A percentile compares a stretch with the other conserved stretches of the same genome.
Conservation (phyloP, 1,140 invertebrate genomes). For the Lucilia sericata region DNA sequence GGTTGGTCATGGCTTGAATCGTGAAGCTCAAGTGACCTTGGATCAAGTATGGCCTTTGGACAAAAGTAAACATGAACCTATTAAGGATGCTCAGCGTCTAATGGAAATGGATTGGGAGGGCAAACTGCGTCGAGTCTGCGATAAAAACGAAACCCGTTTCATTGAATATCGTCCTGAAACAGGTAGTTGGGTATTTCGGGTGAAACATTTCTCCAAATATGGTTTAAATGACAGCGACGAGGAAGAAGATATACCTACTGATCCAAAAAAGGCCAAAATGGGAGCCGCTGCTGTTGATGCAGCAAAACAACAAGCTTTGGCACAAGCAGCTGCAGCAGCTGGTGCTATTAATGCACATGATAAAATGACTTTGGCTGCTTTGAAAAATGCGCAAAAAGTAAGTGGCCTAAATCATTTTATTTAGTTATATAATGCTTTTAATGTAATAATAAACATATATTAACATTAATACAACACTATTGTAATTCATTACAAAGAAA, state of each 20-base stretch:
- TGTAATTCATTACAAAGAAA: no score
- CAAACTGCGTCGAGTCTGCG: conserved; percentile 85
- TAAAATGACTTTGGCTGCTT: conserved; percentile 55
- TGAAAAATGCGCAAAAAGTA: conserved; percentile 57
- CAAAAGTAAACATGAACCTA: conserved; percentile 82
- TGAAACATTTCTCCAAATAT: conserved; percentile 98
- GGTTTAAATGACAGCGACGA: conserved; percentile 88
- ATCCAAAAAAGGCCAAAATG: conserved; percentile 65
- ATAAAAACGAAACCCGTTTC: conserved; percentile 89
- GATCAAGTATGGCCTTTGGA: conserved; percentile 95
- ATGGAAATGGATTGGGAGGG: conserved; percentile 87
- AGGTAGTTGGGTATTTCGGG: conserved; percentile 95
- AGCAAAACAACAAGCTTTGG: conserved; percentile 50
- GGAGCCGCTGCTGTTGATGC: conserved; percentile 12
- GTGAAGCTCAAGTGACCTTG: conserved; percentile 91
- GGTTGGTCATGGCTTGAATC: conserved; percentile 89
- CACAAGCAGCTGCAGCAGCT: conserved; percentile 31
- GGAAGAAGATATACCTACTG: conserved; percentile 71
- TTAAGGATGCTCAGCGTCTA: conserved; percentile 85
- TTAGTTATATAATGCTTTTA: no score
- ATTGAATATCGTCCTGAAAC: conserved; percentile 95
- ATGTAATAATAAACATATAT: neutral
- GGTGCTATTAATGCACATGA: conserved; percentile 39
- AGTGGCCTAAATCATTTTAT: neutral
- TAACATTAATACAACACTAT: neutral